phyloP scores from a whole-genome alignment of 2,797 vertebrate species.

The Sebastes hubbsi region DNA sequence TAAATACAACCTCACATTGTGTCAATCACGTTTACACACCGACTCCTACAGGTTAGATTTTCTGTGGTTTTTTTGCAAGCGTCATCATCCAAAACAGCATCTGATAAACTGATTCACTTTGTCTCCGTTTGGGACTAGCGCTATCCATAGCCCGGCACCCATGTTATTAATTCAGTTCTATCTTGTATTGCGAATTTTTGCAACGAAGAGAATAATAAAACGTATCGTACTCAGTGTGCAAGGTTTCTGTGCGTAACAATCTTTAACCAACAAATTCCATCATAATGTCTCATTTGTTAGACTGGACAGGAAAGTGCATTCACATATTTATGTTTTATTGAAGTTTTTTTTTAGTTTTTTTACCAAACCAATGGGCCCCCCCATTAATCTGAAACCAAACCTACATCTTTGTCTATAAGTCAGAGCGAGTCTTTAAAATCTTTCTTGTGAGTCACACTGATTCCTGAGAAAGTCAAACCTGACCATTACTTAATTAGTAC shows the following conservation, averaged over 20 bases:
- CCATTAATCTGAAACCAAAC: not conserved
- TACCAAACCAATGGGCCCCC: not conserved
- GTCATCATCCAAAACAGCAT: not conserved
- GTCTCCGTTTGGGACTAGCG: too few relatives aligned
- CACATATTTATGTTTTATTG: not conserved
- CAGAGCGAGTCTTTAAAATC: not conserved
- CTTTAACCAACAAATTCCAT: not conserved
- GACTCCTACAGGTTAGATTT: not conserved
- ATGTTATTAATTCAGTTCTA: too few relatives aligned
- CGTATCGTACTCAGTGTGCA: too few relatives aligned
- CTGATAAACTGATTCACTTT: not conserved
- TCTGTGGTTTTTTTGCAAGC: not conserved
- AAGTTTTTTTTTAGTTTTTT: not conserved
- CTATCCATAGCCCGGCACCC: too few relatives aligned
- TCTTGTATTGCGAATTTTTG: too few relatives aligned
- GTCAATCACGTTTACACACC: too few relatives aligned
- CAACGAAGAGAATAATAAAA: too few relatives aligned
- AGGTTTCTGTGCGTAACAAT: not conserved
- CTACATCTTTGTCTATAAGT: not conserved
- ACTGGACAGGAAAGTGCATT: not conserved
- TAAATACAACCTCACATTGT: too few relatives aligned
- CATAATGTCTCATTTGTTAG: not conserved
- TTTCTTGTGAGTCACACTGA: not conserved
- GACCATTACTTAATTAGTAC: constrained; percentile 44
- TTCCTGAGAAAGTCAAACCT: not conserved